Evolutionary conservation across 2,888 invertebrate species (phyloP).

Genomic region (Eurytoma adleriae): DNA sequence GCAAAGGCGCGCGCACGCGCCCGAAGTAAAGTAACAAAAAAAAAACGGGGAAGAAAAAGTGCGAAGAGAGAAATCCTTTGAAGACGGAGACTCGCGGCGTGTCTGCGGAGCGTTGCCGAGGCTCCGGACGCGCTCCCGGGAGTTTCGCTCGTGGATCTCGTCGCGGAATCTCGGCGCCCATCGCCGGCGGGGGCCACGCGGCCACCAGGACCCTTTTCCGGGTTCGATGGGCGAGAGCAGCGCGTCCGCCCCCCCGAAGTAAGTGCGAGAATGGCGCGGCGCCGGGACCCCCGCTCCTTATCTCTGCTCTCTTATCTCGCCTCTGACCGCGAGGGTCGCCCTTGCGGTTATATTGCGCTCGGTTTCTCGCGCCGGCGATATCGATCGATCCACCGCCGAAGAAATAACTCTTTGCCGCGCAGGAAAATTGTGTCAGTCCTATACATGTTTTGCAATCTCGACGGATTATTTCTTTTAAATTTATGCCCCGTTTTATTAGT

Average conservation of each 20-base stretch:
- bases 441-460: too few relatives aligned
- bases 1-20: too few relatives aligned
- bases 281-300: background rate
- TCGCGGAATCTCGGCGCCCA: constrained; percentile 9
- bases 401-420: too few relatives aligned
- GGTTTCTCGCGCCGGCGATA: background rate
- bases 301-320: too few relatives aligned
- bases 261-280: background rate
- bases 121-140: constrained; percentile 52
- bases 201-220: constrained; percentile 6
- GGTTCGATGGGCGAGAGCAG: background rate
- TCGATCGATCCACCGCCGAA: background rate
- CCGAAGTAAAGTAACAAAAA: too few relatives aligned
- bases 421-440: too few relatives aligned
- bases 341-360: too few relatives aligned
- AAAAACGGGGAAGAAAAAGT: too few relatives aligned
- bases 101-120: constrained; percentile 63
- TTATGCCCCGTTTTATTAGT: too few relatives aligned
- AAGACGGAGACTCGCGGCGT: constrained; percentile 64
- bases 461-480: too few relatives aligned
- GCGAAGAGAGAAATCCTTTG: background rate
- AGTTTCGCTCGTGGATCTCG: constrained; percentile 50
- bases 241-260: background rate
- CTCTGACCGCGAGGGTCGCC: too few relatives aligned
- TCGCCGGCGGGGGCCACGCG: background rate